A percentile compares a stretch with the other conserved stretches of the same genome.
Evolutionary conservation across 2,797 vertebrate species (phyloP).

Genomic region (Arrhamphus sclerolepis): DNA sequence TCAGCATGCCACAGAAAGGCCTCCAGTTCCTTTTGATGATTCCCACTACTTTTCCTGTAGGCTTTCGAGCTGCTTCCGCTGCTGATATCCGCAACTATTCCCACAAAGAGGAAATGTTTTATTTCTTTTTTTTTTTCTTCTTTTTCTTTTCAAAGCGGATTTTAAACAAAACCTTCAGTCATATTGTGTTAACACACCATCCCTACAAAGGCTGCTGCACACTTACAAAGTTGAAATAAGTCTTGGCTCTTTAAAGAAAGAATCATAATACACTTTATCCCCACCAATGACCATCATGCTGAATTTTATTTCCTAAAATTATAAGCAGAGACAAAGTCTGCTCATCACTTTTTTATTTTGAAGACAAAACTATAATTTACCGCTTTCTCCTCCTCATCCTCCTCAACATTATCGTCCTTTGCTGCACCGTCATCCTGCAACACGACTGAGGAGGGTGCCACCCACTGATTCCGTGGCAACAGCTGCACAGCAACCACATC

Average conservation of each 20-base stretch:
- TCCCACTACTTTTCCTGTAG: slow-evolving; percentile 91
- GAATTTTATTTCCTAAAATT: neutral
- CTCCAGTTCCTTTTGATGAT: slow-evolving; percentile 98
- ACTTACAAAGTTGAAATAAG: neutral
- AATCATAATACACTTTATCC: too few relatives aligned
- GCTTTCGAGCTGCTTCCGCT: slow-evolving; percentile 80
- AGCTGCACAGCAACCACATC: slow-evolving; percentile 93
- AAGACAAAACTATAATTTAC: slow-evolving; percentile 64
- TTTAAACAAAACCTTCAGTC: too few relatives aligned
- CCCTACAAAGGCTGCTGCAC: neutral
- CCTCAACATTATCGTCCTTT: slow-evolving; percentile 86
- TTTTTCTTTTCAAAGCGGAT: too few relatives aligned
- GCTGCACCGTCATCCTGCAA: slow-evolving; percentile 89
- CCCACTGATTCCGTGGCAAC: slow-evolving; percentile 86
- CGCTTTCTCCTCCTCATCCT: slow-evolving; percentile 83
- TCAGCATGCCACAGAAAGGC: slow-evolving; percentile 96
- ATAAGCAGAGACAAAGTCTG: neutral
- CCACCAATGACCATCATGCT: too few relatives aligned
- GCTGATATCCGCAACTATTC: slow-evolving; percentile 80
- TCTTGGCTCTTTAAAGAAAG: too few relatives aligned
- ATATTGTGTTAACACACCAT: too few relatives aligned
- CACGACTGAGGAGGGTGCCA: slow-evolving; percentile 89
- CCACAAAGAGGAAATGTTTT: slow-evolving; percentile 12
- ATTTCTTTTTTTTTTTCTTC: too few relatives aligned
- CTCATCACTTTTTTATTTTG: neutral